Evolutionary conservation across 1,140 invertebrate species (phyloP), one percentile per base, ranked within the genome.

Genomic region (Parasteatoda tepidariorum): DNA sequence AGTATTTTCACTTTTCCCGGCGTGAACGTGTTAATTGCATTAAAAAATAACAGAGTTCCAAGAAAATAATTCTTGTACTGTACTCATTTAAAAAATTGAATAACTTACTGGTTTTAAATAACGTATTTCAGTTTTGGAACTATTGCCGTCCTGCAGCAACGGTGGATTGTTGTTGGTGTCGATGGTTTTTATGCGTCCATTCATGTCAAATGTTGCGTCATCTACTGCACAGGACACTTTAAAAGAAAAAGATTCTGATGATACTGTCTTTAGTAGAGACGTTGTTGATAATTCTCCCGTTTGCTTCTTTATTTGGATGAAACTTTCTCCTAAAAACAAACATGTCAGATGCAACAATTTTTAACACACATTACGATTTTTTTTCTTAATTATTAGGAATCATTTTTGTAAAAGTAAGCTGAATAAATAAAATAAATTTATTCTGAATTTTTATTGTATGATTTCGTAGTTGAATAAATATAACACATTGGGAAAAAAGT

Each of bases 91-190:
- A 48, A 48, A 61, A 9, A 48, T 28, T 0, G 18, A 48, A n/a
- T 7, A 24, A 48, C 61, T 78, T 55, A 78, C 74, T 0, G 74
- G 61, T 54, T 66, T 64, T 4, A 78, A 7, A n/a, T 24, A 11
- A 18, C 28, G 13, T 11, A 24, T 55, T 9, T 48, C 11, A 30
- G 6, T 4, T 0, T 13, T 15, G 9, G 33, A 54, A 5, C 13
- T 48, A 13, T 78, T 66, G 13, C 34, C 38, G 13, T 7, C 11
- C n/a, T 78, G 59, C 9, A 61, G 64, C 4, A 61, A 66, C 0
- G 74, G 74, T 18, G 59, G 59, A 54, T 78, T 64, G 34, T 78
- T 41, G 18, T 78, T 66, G 6, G 66, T 38, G 18, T 78, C 61
- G 18, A 66, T 2, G 5, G 66, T 31, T 3, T 28, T 34, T 2